Evolutionary conservation across 1,140 invertebrate species (phyloP).

Genomic region (Drosophila lowei): DNA sequence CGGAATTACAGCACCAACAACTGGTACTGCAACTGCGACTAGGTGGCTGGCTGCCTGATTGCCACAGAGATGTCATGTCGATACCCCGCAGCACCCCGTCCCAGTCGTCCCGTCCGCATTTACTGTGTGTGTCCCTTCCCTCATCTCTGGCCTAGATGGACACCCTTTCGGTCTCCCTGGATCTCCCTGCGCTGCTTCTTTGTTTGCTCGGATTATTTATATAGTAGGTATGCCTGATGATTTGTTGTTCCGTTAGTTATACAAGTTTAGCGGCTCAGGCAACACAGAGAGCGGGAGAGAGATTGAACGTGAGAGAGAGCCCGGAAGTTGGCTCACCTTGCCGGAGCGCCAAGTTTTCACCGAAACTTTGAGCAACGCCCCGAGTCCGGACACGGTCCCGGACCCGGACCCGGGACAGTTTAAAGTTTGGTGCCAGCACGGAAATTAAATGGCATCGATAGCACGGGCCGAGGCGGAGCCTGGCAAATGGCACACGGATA

Average conservation of each 20-base stretch:
- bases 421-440: conserved; percentile 61
- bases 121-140: conserved; percentile 4
- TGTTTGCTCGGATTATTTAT: conserved; percentile 61
- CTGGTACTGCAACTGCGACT: conserved; percentile 15
- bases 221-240: conserved; percentile 47
- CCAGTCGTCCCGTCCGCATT: conserved; percentile 8
- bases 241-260: conserved; percentile 46
- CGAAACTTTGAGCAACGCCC: conserved; percentile 44
- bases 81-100: conserved; percentile 13
- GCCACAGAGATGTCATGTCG: conserved; percentile 38
- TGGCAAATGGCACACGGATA: conserved; percentile 54
- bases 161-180: background rate
- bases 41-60: conserved; percentile 39
- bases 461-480: background rate
- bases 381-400: too few relatives aligned
- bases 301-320: background rate
- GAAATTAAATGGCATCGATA: conserved; percentile 78
- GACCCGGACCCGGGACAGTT: conserved; percentile 6
- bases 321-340: conserved; percentile 15
- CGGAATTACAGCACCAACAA: conserved; percentile 35
- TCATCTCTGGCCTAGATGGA: too few relatives aligned
- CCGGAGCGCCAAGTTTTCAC: conserved; percentile 28
- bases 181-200: conserved; percentile 23
- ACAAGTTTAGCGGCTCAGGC: conserved; percentile 23
- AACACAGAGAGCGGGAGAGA: background rate